Conservation (phyloP, 2,113 vertebrate species). For the Otus sunia region DNA sequence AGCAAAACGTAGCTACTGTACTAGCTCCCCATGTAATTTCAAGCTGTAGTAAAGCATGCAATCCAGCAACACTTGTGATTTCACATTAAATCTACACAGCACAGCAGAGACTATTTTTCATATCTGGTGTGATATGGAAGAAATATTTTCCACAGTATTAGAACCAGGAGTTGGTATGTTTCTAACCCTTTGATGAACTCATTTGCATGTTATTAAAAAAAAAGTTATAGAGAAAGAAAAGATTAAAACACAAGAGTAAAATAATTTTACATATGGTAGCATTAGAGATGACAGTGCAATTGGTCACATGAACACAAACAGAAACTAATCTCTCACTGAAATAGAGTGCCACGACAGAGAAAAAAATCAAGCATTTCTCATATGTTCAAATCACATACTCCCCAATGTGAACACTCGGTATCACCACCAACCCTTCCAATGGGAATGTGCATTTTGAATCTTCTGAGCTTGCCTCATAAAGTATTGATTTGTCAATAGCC, state of each 20-base stretch:
- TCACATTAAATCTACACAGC: neutral
- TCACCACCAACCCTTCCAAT: neutral
- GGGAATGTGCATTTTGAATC: neutral
- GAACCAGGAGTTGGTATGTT: neutral
- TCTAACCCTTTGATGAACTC: neutral
- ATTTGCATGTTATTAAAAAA: neutral
- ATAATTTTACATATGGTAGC: neutral
- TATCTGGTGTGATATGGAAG: too few relatives aligned
- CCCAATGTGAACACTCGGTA: fast-evolving
- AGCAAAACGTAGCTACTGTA: neutral
- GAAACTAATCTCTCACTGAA: neutral
- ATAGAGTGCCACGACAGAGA: neutral
- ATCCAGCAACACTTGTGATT: neutral
- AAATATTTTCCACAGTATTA: neutral
- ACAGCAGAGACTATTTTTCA: neutral
- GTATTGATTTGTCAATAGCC: neutral
- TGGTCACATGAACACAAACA: neutral
- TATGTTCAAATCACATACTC: neutral
- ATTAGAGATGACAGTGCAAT: neutral
- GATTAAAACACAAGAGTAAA: neutral
- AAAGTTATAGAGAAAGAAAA: neutral
- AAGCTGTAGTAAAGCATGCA: neutral
- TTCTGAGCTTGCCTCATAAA: neutral
- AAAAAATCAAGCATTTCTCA: neutral
- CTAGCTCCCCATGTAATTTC: neutral